Base-by-base conservation (phyloP, 1,140 invertebrate genomes). In the Akabosia matsudoensis region DNA sequence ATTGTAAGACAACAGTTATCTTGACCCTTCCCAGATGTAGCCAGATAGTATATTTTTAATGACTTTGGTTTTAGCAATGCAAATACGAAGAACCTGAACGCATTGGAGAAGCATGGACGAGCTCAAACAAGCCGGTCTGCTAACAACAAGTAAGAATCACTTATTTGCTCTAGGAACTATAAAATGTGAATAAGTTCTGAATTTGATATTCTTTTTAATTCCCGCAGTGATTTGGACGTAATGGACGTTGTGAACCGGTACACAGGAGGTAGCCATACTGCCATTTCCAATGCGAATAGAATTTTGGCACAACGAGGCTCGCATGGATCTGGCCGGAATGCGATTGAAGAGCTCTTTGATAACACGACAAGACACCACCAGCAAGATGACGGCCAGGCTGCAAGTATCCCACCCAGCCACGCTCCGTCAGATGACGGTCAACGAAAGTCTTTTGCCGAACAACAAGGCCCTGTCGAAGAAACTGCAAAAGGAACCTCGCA, bases 211-310 rank as follows among this genome's bases (percentile, higher is more conserved):
- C 28, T 33, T 30, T 34, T 30, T 26, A 16, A 13, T 74, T 52
- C 26, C 28, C n/a, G n/a, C n/a, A 74, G 73, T 33, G 73, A 56
- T 54, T 28, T 31, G 24, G 80, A 81, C 28, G 70, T 78, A 1
- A 72, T 76, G 77, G 87, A 91, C 79, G 83, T 90, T 7, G 89
- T 89, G 64, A 90, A 90, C 77, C 88, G 91, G 1, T 92, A 92
- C 81, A 90, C 90, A 67, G 91, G 91, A 22, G 91, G 91, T 18
- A 89, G 88, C 73, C 91, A 92, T 82, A 92, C 91, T 2, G 33
- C 22, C 7, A 83, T 88, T 0, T 89, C 89, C 37, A 91, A 89
- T 16, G 87, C 90, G 13, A 71, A 56, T 0, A n/a, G 76, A 45
- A 71, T 81, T 33, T 70, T 70, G 7, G 67, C 79, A 30, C 16